Evolutionary conservation across 2,888 invertebrate genomes (phyloP).

Genomic region (Maniola hyperantus): DNA sequence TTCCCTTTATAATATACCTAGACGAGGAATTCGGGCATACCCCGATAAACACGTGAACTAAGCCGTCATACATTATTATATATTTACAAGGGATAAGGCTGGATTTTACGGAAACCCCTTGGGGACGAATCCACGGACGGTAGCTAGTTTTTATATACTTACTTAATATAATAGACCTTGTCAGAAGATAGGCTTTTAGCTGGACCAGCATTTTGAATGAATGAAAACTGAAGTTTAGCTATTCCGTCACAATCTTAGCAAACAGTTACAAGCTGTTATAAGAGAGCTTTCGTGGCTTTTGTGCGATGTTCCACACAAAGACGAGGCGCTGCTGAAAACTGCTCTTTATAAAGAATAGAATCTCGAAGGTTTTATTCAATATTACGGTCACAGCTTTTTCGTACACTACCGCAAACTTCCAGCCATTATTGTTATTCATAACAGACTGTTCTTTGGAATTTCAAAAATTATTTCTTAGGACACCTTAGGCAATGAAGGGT

Average conservation of each 20-base stretch:
- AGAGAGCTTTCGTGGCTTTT: constrained; percentile 15
- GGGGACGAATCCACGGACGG: too few species aligned
- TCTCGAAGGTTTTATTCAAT: constrained; percentile 20
- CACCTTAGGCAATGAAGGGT: too few species aligned
- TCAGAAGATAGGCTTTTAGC: not conserved
- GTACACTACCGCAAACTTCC: not conserved
- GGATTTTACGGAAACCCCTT: too few species aligned
- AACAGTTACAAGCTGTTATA: constrained; percentile 5
- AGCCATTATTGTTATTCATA: not conserved
- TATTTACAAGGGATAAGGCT: too few species aligned
- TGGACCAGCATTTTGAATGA: not conserved
- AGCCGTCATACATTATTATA: too few species aligned
- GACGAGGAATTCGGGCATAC: too few species aligned
- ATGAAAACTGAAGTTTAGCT: constrained; percentile 16
- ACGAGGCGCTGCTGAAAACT: not conserved
- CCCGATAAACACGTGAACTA: too few species aligned
- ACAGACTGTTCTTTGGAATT: not conserved
- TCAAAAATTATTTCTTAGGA: too few species aligned
- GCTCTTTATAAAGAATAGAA: constrained; percentile 19
- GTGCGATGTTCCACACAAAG: constrained; percentile 11
- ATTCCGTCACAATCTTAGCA: constrained; percentile 11
- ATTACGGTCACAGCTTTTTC: constrained; percentile 10
- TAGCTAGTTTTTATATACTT: too few species aligned
- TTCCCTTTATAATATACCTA: too few species aligned
- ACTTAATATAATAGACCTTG: too few species aligned